Evolutionary conservation across 1,140 invertebrate genomes (phyloP), one percentile per base, ranked within the genome.

Genomic region (Ceratina calcarata): DNA sequence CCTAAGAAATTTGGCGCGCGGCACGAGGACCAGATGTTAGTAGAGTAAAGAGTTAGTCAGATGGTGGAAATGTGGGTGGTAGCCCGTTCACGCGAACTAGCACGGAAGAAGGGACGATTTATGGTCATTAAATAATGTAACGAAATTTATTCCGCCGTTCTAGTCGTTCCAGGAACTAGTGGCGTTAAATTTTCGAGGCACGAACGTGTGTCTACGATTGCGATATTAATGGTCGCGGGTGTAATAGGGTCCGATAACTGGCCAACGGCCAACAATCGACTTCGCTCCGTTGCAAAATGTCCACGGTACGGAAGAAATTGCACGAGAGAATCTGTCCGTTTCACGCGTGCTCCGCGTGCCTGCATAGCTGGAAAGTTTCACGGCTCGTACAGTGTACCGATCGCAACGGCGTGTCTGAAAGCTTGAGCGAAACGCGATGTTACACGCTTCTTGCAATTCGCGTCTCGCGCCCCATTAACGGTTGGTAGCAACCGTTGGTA

Each of bases 121-220:
- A 78, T 78, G 69, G 76, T 78, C 76, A 67, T 79, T 79, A 79
- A 79, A 79, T 74, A 79, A 79, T 79, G 71, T 74, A 79, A 24
- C 70, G 78, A 67, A 79, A 79, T 79, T 79, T 79, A 79, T 79
- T 79, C 78, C 24, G 62, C 18, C 22, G 70, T 71, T 45, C 37
- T 45, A 45, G 64, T 3, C 62, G 55, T 80, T 76, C 72, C 78
- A 24, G 55, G 78, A 76, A 76, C 27, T 62, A 20, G 6, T 10
- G 65, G 57, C 65, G 64, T 60, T 80, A 76, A 79, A 79, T 76
- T 80, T 73, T 51, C 72, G 37, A n/a, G 64, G 65, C 64, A 80
- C 60, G 65, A 77, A 78, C 74, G 74, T 64, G 58, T 81, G 79
- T 81, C 79, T 58, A 45, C 74, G 79, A 65, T 78, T 20, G 71